Base-by-base conservation (phyloP, 1,140 invertebrate genomes). In the Notospermus geniculatus region DNA sequence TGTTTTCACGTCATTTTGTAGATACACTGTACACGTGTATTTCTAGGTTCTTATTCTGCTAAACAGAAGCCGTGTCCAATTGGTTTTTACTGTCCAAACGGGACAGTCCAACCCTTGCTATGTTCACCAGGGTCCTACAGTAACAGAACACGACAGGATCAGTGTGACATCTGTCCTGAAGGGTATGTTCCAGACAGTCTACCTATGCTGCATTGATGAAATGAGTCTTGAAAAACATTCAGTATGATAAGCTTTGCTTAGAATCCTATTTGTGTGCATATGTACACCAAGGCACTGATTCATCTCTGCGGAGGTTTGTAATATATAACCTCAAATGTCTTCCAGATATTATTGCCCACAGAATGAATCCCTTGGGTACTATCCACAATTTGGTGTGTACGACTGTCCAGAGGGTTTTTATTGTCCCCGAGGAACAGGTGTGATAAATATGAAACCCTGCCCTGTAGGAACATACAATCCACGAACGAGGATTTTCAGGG, bases 391-490 rank as follows among this genome's bases (percentile, higher is more conserved):
- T 30, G 77, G 74, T 2, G 71, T 71, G 50, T 71, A 71, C 61
- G 70, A 74, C 63, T 79, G 77, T 66, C 72, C 74, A 4, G 66
- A 61, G 1, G 77, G 77, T 5, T 74, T 74, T 63, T 79, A 76
- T 54, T 79, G 77, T 63, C 71, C 75, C 2, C 62, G 60, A 36
- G 76, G 77, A 19, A 79, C 75, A n/a, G 77, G 75, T 9, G 53
- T 73, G 23, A 7, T 15, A 4, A 65, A 79, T 68, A 71, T 70
- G 73, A 50, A 68, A 36, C 65, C 71, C 0, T 79, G 77, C 62
- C 77, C 77, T 7, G 69, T 62, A 19, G 77, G 77, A 29, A 79
- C 75, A 13, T 79, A 72, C 71, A 74, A 73, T 52, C 62, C 64
- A n/a, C 68, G 71, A 43, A 66, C 64, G 0, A 75, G 72, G 23